These are phyloP conservation scores for Pseudomyrmex dendroicus DNA, from an alignment of 1,140 invertebrate genomes.

Conservation along the genomic window DNA sequence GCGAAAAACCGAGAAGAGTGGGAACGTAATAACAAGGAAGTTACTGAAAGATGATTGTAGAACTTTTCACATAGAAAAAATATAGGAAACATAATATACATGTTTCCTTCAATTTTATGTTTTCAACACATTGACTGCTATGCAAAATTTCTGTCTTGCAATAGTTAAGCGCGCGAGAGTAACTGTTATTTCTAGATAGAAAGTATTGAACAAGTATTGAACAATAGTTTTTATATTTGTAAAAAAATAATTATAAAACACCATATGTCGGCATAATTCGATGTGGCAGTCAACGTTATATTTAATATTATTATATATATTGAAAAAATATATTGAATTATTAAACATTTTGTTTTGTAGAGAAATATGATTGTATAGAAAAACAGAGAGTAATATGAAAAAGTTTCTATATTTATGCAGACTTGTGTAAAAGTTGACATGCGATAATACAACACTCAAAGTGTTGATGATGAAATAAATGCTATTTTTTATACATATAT, in stretches of 20 bases:
- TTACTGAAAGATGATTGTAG: constrained; percentile 67
- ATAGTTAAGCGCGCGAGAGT: too few species aligned
- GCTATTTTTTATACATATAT: constrained; percentile 37
- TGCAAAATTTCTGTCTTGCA: neutral
- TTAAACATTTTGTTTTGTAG: too few species aligned
- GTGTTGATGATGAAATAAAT: constrained; percentile 34
- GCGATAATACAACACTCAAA: neutral
- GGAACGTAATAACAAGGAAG: constrained; percentile 73
- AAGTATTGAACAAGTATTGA: too few species aligned
- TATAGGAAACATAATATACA: neutral
- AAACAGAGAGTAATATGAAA: too few species aligned
- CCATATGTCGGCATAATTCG: too few species aligned
- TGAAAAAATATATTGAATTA: too few species aligned
- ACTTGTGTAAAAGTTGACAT: constrained; percentile 2
- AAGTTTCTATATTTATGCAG: neutral
- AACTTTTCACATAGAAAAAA: constrained; percentile 48
- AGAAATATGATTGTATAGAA: too few species aligned
- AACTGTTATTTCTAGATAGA: too few species aligned
- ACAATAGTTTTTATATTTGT: too few species aligned
- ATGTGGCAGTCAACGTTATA: too few species aligned
- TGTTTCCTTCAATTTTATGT: constrained; percentile 52
- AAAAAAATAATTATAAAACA: too few species aligned
- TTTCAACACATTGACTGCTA: neutral
- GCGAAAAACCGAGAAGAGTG: constrained; percentile 78
- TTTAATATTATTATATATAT: too few species aligned